Evolutionary conservation across 2,113 vertebrate species (phyloP).

Genomic region (Hiodon tergisus): DNA sequence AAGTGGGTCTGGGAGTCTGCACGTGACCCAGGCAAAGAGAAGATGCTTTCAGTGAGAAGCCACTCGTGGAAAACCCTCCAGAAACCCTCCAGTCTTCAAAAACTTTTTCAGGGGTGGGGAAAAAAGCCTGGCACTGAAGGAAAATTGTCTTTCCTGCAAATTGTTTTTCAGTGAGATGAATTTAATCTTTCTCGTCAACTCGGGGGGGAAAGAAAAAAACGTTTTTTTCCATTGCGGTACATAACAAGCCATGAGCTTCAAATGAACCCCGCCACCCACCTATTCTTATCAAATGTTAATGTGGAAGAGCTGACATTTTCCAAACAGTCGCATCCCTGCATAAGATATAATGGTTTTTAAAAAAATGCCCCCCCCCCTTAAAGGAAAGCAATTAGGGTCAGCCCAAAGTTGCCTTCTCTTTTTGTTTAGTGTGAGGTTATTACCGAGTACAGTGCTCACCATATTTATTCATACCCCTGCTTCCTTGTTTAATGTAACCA

Average conservation of each 20-base stretch:
- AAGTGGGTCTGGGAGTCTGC: background rate
- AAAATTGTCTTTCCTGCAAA: too few relatives aligned
- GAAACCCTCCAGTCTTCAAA: background rate
- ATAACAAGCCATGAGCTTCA: background rate
- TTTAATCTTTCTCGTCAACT: too few relatives aligned
- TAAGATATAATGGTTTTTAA: conserved; percentile 1
- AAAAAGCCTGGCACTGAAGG: too few relatives aligned
- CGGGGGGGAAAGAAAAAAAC: background rate
- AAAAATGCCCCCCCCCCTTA: background rate
- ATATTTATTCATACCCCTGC: background rate
- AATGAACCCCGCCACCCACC: conserved; percentile 37
- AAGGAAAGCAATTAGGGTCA: conserved; percentile 7
- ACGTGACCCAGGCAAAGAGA: background rate
- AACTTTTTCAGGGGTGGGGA: too few relatives aligned
- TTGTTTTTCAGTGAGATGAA: too few relatives aligned
- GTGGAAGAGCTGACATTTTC: conserved; percentile 51
- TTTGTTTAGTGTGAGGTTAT: background rate
- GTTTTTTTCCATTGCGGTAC: background rate
- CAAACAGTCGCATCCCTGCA: background rate
- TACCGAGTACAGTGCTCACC: too few relatives aligned
- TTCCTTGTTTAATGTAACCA: too few relatives aligned
- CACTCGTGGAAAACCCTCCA: background rate
- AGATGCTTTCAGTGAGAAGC: background rate
- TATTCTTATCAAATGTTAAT: conserved; percentile 61
- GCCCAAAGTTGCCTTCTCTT: background rate